A percentile compares a stretch with the other conserved stretches of the same genome.
Conservation (phyloP, 2,888 invertebrate species). For the Thera britannica region DNA sequence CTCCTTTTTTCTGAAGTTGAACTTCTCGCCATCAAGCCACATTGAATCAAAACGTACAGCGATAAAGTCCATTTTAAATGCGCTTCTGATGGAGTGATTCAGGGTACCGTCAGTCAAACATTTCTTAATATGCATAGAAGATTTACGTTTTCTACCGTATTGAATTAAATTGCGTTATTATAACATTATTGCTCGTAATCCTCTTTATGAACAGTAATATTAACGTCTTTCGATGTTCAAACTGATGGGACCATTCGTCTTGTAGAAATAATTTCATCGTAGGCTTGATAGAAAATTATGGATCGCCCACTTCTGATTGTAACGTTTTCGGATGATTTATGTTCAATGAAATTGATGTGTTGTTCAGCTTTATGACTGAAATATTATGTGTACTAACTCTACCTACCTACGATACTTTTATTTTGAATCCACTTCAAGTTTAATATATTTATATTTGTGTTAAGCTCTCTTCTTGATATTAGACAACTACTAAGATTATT, state of each 20-base stretch:
- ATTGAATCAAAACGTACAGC: not conserved
- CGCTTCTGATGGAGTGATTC: conserved; percentile 4
- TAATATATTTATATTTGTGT: too few relatives aligned
- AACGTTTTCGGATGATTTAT: conserved; percentile 38
- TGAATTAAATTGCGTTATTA: conserved; percentile 72
- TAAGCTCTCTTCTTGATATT: too few relatives aligned
- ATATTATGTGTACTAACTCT: not conserved
- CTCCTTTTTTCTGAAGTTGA: not conserved
- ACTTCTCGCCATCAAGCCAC: not conserved
- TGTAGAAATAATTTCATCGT: conserved; percentile 54
- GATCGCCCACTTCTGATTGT: conserved; percentile 41
- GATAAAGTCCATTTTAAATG: conserved; percentile 6
- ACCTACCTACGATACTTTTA: not conserved
- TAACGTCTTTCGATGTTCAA: conserved; percentile 39
- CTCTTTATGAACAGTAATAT: conserved; percentile 69
- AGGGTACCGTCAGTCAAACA: conserved; percentile 64
- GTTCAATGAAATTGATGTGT: conserved; percentile 34
- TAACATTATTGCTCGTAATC: conserved; percentile 62
- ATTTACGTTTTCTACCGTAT: conserved; percentile 76
- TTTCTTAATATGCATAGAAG: conserved; percentile 81
- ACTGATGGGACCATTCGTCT: conserved; percentile 49
- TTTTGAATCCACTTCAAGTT: not conserved
- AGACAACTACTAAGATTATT: too few relatives aligned
- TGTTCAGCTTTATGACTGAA: conserved; percentile 27
- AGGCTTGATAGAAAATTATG: conserved; percentile 44